Evolutionary conservation across 2,113 vertebrate species (phyloP).

Genomic region (Guaruba guarouba): DNA sequence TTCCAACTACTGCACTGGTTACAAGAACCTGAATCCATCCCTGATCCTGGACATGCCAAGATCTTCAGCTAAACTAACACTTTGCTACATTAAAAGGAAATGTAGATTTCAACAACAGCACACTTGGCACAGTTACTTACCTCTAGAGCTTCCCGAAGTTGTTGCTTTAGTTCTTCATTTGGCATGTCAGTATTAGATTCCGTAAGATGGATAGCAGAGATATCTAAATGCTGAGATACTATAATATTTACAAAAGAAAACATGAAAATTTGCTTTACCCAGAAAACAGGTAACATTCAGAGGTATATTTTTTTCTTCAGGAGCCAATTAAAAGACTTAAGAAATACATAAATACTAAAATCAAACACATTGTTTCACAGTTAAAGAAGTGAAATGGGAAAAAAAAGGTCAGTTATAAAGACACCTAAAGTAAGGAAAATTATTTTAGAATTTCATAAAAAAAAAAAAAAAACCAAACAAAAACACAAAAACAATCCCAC

Average conservation of each 20-base stretch:
- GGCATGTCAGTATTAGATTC: constrained; percentile 73
- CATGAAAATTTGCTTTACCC: background rate
- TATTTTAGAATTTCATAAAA: background rate
- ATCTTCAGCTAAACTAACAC: background rate
- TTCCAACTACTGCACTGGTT: background rate
- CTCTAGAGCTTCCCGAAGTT: constrained; percentile 79
- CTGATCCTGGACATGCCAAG: background rate
- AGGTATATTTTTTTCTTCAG: background rate
- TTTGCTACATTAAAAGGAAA: background rate
- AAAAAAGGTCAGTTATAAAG: background rate
- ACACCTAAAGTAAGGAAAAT: background rate
- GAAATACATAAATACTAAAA: background rate
- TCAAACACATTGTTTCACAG: background rate
- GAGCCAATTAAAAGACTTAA: background rate
- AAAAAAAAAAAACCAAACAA: background rate
- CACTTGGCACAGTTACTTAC: constrained; percentile 61
- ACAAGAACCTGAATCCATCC: background rate
- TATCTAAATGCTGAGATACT: background rate
- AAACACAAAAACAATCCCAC: too few relatives aligned
- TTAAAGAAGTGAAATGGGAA: background rate
- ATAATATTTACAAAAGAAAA: background rate
- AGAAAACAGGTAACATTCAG: background rate
- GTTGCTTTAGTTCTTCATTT: constrained; percentile 76
- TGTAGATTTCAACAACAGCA: background rate
- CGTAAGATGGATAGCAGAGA: constrained; percentile 18